Evolutionary conservation across 2,888 invertebrate species (phyloP), one percentile per base, ranked within the genome.

Genomic region (Luperina nickerlii): DNA sequence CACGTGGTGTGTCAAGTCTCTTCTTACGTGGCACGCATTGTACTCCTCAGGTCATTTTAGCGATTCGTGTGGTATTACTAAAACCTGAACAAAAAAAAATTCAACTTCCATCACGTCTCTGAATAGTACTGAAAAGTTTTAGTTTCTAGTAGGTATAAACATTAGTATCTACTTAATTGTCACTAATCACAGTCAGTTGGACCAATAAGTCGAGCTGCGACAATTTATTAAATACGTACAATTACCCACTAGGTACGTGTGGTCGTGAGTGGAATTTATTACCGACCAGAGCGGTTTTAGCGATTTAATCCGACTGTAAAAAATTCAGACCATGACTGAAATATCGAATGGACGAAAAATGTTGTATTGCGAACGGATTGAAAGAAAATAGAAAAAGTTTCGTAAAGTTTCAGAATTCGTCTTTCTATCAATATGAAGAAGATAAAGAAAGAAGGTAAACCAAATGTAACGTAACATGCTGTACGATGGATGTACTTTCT

Each of bases 261-360:
- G 67, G 27, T 63, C 32, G 62, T 72, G 57, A 32, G 63, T 15
- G 42, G 72, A 63, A 78, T 82, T 51, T 78, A 62, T 42, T 32
- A 63, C 51, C 6, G 45, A 42, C 27, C 45, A 38, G n/a, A 24
- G 1, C 15, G 20, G 27, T 57, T 45, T 51, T 72, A 27, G 13
- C 4, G 48, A 81, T 51, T 18, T 13, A 38, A 48, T 38, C 27
- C 11, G 5, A 24, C 27, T 27, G n/a, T 38, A 3, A 0, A n/a
- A 45, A 15, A 73, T 2, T 18, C 18, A 0, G 7, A 13, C 45
- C 13, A 13, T 48, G 18, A 32, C 32, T 18, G 7, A n/a, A 68
- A 38, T 48, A 32, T 7, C 32, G 32, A 24, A 32, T 15, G 0
- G 8, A 51, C 4, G 7, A 5, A 32, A n/a, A 9, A 4, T 13